Evolutionary conservation across 2,113 vertebrate genomes (phyloP), one percentile per base, ranked within the genome.

Genomic region (Festucalex cinctus): DNA sequence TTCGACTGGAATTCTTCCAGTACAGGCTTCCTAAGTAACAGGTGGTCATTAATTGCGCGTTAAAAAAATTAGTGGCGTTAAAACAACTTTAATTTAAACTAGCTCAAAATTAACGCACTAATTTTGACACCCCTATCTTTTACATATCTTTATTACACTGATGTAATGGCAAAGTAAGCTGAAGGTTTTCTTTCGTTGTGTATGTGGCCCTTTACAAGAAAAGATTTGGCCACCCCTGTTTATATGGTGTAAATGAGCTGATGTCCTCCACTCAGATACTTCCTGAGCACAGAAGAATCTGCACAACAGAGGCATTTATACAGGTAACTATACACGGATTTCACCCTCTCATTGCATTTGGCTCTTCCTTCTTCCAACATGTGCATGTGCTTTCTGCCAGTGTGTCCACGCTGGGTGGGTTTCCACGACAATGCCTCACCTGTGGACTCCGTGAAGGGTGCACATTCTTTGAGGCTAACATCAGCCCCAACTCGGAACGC

Each of bases 211-310:
- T 46, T n/a, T 1, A 46, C 10, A 54, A 54, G 51, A 32, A 28
- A 28, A 19, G 8, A 14, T 57, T 35, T 57, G 54, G 14, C 32
- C 5, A 1, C 22, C 24, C 22, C 24, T 54, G 54, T 16, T 17
- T 32, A 17, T 26, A 43, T 43, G 13, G 22, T 24, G n/a, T 43
- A 16, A 62, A 26, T 43, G 22, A 62, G 13, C 73, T 77, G 44
- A 63, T 77, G 76, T 24, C 57, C 22, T 78, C 68, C 26, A 37
- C 22, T 49, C 82, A 99, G 97, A 86, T 99, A 95, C 85, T 98
- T 98, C 77, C 85, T 98, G 88, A 97, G 96, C 86, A 98, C 96
- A 0, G 94, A 99, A 75, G 88, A 88, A 35, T 95, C 94, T 2
- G 85, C 94, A 39, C 89, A 92, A 62, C 93, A 93, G 75, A 93